Evolutionary conservation across 1,140 invertebrate species (phyloP).

Genomic region (Anthonomus grandis): DNA sequence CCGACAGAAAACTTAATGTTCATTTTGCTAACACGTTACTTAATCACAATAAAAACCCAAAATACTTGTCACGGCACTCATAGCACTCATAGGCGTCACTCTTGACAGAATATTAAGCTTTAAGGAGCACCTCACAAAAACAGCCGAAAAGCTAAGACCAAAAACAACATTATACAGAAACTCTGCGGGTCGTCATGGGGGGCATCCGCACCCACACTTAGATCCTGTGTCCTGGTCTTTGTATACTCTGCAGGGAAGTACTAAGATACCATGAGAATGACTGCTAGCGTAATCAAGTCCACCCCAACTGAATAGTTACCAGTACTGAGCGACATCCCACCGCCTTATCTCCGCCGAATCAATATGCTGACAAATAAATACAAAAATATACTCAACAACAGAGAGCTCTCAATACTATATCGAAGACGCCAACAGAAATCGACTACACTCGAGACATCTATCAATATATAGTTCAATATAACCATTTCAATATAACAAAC

Average conservation of each 20-base stretch:
- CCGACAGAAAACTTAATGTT: conserved; percentile 8
- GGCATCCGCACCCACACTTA: neutral
- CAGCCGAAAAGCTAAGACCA: conserved; percentile 2
- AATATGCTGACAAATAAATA: conserved; percentile 8
- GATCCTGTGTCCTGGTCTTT: neutral
- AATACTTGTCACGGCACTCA: too few relatives aligned
- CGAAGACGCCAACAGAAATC: neutral
- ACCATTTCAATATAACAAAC: too few relatives aligned
- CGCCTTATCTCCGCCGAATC: conserved; percentile 8
- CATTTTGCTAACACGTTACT: conserved; percentile 6
- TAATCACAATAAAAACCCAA: neutral
- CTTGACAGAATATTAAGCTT: neutral
- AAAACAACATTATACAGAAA: conserved; percentile 11
- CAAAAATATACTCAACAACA: conserved; percentile 8
- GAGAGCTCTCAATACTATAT: conserved; percentile 4
- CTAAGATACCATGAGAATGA: conserved; percentile 11
- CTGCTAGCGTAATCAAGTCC: conserved; percentile 9
- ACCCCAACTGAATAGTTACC: conserved; percentile 16
- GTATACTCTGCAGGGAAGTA: neutral
- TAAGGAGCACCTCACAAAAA: neutral
- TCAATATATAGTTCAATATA: neutral
- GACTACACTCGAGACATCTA: neutral
- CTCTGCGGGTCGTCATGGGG: neutral
- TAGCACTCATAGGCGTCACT: too few relatives aligned
- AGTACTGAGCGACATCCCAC: conserved; percentile 17